Evolutionary conservation across 2,113 vertebrate species (phyloP).

Genomic region (Mustela lutreola): DNA sequence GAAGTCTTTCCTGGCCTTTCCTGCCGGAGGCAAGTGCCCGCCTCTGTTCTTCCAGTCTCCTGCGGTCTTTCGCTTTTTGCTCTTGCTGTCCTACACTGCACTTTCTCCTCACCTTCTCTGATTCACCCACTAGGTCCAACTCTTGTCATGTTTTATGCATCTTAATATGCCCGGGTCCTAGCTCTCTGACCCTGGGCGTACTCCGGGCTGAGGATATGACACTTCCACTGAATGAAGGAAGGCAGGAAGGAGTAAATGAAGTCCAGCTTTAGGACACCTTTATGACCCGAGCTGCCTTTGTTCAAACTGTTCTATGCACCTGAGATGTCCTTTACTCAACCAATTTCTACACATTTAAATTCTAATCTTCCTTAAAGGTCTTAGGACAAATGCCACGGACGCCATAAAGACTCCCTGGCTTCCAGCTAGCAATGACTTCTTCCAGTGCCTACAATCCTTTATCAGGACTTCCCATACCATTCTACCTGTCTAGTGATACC

Average conservation of each 20-base stretch:
- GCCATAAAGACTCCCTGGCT: background rate
- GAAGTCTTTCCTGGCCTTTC: background rate
- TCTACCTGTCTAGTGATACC: background rate
- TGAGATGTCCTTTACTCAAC: background rate
- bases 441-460: background rate
- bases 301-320: background rate
- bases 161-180: background rate
- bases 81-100: background rate
- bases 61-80: background rate
- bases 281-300: background rate
- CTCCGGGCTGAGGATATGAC: background rate
- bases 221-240: background rate
- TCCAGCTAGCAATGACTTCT: background rate
- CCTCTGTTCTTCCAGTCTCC: background rate
- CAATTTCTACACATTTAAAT: background rate
- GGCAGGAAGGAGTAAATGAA: background rate
- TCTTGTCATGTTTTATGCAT: background rate
- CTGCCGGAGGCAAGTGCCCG: fast-evolving
- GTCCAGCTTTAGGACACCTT: background rate
- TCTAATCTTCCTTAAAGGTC: background rate
- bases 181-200: background rate
- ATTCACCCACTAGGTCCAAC: background rate
- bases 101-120: background rate
- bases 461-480: background rate
- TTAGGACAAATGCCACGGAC: background rate